phyloP scores from a whole-genome alignment of 2,888 invertebrate genomes.

The Alcis repandata region DNA sequence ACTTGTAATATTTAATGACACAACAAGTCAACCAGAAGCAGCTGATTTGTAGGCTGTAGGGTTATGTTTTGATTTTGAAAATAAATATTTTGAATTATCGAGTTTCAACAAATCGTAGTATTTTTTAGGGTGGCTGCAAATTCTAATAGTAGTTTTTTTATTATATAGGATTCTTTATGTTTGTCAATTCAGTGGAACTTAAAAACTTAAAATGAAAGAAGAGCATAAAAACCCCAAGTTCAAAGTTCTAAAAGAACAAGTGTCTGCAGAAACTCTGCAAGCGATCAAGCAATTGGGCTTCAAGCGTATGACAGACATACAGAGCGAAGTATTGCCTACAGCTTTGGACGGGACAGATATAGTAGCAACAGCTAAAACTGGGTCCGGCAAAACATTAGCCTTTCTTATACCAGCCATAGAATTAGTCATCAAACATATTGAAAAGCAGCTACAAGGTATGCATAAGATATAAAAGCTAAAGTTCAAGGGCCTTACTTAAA shows the following conservation, averaged over 20 bases:
- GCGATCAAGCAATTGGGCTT: slow-evolving; percentile 96
- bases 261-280: slow-evolving; percentile 91
- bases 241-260: slow-evolving; percentile 84
- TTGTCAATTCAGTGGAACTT: too few species aligned
- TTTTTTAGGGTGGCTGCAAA: too few species aligned
- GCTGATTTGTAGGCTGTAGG: too few species aligned
- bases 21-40: too few species aligned
- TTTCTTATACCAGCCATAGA: slow-evolving; percentile 98
- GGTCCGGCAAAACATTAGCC: slow-evolving; percentile 98
- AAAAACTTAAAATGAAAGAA: slow-evolving; percentile 57
- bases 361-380: slow-evolving; percentile 98
- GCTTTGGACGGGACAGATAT: slow-evolving; percentile 96
- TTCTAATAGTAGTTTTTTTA: too few species aligned
- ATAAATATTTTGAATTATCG: too few species aligned
- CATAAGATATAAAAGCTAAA: slow-evolving; percentile 50
- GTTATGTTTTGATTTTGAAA: too few species aligned
- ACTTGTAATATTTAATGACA: too few species aligned
- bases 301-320: slow-evolving; percentile 97
- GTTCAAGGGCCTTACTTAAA: too few species aligned
- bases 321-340: slow-evolving; percentile 93
- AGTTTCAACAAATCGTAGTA: too few species aligned
- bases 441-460: slow-evolving; percentile 55
- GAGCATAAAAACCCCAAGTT: slow-evolving; percentile 72
- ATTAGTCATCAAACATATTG: slow-evolving; percentile 88
- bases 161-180: too few species aligned